Percentiles rank a stretch among this genome's conserved stretches.
Evolutionary conservation across 1,140 invertebrate species (phyloP).

Genomic region (Sinonovacula constricta): DNA sequence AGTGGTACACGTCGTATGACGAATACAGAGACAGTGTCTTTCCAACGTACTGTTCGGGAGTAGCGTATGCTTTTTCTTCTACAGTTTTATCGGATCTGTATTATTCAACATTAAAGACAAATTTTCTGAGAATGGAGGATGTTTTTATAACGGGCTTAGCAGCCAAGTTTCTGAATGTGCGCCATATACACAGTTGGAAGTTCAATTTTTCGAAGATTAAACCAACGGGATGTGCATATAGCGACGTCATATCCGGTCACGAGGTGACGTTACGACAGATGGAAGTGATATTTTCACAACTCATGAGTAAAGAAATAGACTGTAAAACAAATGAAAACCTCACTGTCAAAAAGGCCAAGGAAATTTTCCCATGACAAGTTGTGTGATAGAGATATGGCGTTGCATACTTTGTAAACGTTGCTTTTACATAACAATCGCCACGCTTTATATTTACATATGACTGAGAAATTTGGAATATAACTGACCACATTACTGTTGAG

Average conservation of each 20-base stretch:
- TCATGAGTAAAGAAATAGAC: constrained; percentile 27
- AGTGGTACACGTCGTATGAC: constrained; percentile 76
- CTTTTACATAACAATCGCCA: background rate
- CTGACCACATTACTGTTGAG: no score
- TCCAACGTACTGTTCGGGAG: constrained; percentile 75
- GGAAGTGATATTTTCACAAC: constrained; percentile 22
- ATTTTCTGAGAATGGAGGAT: constrained; percentile 76
- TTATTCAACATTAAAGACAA: constrained; percentile 57
- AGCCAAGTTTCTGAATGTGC: constrained; percentile 48
- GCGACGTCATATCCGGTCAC: constrained; percentile 55
- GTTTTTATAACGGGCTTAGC: constrained; percentile 76
- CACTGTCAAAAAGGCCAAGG: constrained; percentile 3
- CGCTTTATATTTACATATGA: background rate
- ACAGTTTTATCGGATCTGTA: constrained; percentile 68
- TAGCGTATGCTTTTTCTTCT: constrained; percentile 74
- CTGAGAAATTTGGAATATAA: no score
- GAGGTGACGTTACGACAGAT: constrained; percentile 50
- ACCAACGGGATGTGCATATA: constrained; percentile 55
- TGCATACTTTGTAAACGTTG: no score
- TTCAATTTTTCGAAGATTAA: constrained; percentile 44
- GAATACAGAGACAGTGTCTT: constrained; percentile 71
- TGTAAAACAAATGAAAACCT: constrained; percentile 25
- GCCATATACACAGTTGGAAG: constrained; percentile 30
- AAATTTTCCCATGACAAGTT: background rate
- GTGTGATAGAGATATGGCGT: no score